Evolutionary conservation across 2,888 invertebrate genomes (phyloP), one percentile per base, ranked within the genome.

Genomic region (Drosophila conformis): DNA sequence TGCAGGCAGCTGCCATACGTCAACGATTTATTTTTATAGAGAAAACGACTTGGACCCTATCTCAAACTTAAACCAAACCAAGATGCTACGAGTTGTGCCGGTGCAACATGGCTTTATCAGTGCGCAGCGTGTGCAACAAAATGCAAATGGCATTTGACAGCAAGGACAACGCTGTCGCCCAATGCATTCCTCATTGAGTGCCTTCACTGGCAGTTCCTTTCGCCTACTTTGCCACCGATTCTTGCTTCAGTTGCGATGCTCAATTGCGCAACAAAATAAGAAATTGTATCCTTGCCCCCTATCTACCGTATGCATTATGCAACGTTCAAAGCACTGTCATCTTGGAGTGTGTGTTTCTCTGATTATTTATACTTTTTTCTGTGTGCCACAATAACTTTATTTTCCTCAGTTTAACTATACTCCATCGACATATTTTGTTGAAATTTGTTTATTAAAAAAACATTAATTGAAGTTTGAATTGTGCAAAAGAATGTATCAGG

Each of bases 201-300:
- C 69, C 62, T 52, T 38, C 54, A 53, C 8, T 53, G 60, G 53
- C 75, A 54, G 51, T 65, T 73, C 57, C 67, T 74, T 73, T 73
- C 59, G 69, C 66, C 57, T 66, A 69, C 66, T 70, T 73, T 67
- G 61, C 51, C 48, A 59, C 76, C 70, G 69, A 81, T 83, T 75
- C 69, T 77, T 79, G 89, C 82, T 80, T 79, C 87, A 90, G 74
- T 87, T 81, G 78, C 73, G 78, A 83, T 38, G 83, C 88, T 90
- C 87, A 90, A 87, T 90, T 82, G 90, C 78, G 81, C 87, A 88
- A 89, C 90, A 87, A 90, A 88, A 79, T 83, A 79, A 78, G 64
- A 87, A 87, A 84, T 67, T 69, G 62, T 70, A 68, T 78, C 74
- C 66, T 15, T 35, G 53, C 61, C 79, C 65, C 48, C 33, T n/a